phyloP scores from a whole-genome alignment of 2,113 vertebrate species.

The Pelusios castaneus region DNA sequence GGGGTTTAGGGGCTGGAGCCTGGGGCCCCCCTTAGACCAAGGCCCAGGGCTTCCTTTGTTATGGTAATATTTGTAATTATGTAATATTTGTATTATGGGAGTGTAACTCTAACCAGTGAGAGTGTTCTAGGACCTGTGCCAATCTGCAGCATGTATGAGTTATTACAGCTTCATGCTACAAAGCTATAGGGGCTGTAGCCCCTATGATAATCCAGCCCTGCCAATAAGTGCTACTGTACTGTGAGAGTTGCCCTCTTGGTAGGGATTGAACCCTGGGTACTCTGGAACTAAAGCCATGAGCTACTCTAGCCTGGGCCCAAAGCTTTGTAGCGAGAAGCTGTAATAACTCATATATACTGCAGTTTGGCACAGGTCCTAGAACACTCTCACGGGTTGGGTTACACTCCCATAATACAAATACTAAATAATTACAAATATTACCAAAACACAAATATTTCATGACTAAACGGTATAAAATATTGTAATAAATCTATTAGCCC shows the following conservation, averaged over 20 bases:
- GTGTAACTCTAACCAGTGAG: not conserved
- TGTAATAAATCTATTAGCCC: not conserved
- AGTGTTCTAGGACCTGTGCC: not conserved
- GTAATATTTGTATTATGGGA: no score
- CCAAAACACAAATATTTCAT: not conserved
- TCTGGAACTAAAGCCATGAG: not conserved
- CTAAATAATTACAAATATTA: no score
- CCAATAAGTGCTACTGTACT: not conserved
- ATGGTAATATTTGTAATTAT: no score
- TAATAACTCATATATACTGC: not conserved
- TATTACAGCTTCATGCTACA: not conserved
- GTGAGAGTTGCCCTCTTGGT: no score
- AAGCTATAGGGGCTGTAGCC: not conserved
- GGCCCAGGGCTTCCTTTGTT: no score
- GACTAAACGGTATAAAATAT: not conserved
- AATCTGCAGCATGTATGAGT: not conserved
- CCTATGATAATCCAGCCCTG: no score
- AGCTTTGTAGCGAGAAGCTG: not conserved
- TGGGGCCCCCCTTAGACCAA: no score
- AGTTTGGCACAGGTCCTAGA: not conserved
- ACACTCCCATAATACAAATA: no score
- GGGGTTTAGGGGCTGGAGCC: no score
- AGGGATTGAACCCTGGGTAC: not conserved
- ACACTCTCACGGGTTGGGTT: not conserved
- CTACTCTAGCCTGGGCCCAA: not conserved